Conservation (phyloP, 2,888 invertebrate genomes). For the Diarsia brunnea region DNA sequence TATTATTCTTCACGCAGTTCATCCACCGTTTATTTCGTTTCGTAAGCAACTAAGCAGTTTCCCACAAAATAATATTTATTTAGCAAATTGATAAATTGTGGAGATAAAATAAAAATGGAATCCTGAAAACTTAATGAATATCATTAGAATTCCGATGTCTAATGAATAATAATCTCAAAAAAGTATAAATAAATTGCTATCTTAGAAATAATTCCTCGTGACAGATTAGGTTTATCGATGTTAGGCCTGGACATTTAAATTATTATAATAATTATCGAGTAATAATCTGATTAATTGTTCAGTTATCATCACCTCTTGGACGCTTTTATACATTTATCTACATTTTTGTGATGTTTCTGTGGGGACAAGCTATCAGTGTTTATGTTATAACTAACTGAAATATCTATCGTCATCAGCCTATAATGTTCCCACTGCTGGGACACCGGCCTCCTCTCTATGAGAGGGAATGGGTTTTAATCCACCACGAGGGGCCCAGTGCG, state of each 20-base stretch:
- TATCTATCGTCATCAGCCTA: no score
- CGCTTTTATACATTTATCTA: background rate
- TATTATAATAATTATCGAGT: background rate
- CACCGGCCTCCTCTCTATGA: no score
- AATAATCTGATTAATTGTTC: slow-evolving; percentile 11
- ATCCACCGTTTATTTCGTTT: no score
- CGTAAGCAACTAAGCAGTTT: no score
- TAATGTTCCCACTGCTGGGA: no score
- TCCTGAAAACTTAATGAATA: slow-evolving; percentile 13
- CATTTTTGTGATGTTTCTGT: background rate
- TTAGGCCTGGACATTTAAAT: background rate
- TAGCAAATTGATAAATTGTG: background rate
- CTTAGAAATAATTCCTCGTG: background rate
- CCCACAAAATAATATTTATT: background rate
- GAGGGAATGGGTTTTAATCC: no score
- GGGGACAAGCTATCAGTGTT: background rate
- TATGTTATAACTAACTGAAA: background rate
- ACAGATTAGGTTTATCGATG: slow-evolving; percentile 1
- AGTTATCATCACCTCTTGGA: background rate
- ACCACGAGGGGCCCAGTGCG: no score
- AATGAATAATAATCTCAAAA: slow-evolving; percentile 15
- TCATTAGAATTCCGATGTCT: slow-evolving; percentile 8
- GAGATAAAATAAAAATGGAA: slow-evolving; percentile 1
- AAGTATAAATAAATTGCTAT: slow-evolving; percentile 6
- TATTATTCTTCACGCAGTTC: no score